Conservation (phyloP, 2,888 invertebrate genomes). For the Lasius platythorax region DNA sequence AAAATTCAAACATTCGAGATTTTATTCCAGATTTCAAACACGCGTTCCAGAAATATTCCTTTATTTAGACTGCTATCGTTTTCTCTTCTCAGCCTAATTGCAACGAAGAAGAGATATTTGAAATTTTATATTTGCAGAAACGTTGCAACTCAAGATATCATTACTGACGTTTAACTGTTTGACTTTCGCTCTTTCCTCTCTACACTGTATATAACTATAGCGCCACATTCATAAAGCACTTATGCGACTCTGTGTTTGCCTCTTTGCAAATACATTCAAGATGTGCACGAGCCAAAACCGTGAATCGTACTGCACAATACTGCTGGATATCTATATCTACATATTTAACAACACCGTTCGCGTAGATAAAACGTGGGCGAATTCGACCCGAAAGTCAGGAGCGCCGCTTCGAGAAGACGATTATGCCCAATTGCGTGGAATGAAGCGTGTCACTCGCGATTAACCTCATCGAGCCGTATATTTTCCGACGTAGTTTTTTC, state of each 20-base stretch:
- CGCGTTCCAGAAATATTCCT: background rate
- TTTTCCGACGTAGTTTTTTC: constrained; percentile 21
- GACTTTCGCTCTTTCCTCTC: background rate
- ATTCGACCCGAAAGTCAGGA: background rate
- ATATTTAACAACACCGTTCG: constrained; percentile 7
- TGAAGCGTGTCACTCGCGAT: constrained; percentile 23
- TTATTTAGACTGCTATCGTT: background rate
- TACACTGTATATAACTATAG: background rate
- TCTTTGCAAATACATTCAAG: constrained; percentile 13
- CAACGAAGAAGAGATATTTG: background rate
- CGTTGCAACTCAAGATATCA: background rate
- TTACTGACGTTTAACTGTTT: background rate
- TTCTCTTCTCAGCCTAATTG: background rate
- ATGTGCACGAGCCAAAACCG: background rate
- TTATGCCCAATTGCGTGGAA: constrained; percentile 39
- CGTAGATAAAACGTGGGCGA: background rate
- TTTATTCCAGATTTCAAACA: background rate
- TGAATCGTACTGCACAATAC: background rate
- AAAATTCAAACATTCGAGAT: background rate
- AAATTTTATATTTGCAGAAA: background rate
- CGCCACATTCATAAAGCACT: background rate
- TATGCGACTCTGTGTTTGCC: background rate
- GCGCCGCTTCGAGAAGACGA: constrained; percentile 3
- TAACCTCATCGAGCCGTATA: constrained; percentile 15
- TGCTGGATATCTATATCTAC: background rate